These are phyloP conservation scores for Hipposideros larvatus DNA, from an alignment of 2,797 vertebrate genomes.

Conservation along the genomic window DNA sequence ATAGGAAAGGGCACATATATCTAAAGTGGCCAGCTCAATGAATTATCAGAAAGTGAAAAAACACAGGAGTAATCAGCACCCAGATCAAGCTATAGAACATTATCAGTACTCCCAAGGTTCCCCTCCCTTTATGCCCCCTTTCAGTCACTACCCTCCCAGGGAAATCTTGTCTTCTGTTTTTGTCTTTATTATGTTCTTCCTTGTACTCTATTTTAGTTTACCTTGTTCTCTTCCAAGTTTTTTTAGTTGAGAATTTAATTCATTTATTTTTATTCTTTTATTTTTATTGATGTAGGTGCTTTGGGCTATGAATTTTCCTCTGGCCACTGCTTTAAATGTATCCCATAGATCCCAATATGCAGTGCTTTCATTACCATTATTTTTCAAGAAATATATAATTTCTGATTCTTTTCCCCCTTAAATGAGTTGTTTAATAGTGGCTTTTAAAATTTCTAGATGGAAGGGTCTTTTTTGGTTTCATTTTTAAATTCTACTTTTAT, in stretches of 20 bases:
- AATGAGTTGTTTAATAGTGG: background rate
- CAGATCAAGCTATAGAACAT: background rate
- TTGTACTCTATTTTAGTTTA: background rate
- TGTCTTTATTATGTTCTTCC: background rate
- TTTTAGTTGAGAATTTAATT: background rate
- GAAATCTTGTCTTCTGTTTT: background rate
- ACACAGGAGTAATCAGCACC: background rate
- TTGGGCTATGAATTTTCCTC: background rate
- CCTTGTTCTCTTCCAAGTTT: background rate
- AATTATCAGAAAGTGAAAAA: background rate
- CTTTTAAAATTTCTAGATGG: background rate
- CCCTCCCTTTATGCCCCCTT: background rate
- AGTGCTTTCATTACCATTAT: background rate
- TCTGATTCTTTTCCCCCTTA: background rate
- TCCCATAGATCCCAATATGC: background rate
- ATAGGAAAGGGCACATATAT: background rate
- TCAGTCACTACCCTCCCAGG: background rate
- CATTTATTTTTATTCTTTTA: background rate
- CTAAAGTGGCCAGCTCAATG: background rate
- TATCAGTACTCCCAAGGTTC: background rate
- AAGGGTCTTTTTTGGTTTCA: background rate
- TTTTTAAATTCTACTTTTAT: slow-evolving; percentile 55
- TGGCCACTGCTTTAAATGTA: background rate
- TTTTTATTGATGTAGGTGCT: background rate
- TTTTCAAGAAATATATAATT: background rate